Conservation (phyloP, 2,113 vertebrate genomes). For the Dryoscopus gambensis region DNA sequence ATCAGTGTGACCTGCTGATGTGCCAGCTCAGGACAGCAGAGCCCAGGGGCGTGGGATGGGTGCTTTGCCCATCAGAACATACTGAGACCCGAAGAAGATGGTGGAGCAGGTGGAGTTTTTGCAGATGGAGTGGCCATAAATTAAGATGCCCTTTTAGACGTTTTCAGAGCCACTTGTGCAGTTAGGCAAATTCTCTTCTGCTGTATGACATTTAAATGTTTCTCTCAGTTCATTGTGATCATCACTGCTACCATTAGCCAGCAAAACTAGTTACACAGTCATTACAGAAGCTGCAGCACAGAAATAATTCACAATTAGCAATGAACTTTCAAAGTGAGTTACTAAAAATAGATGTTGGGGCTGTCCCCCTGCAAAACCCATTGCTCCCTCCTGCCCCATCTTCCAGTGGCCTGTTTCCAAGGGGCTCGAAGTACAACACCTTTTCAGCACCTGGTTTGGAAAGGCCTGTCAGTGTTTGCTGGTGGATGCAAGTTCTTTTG, state of each 20-base stretch:
- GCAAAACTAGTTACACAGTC: neutral
- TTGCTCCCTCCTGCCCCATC: neutral
- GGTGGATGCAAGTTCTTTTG: neutral
- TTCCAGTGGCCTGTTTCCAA: neutral
- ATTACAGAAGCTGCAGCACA: neutral
- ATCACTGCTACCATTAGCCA: neutral
- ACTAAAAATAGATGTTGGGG: neutral
- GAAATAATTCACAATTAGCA: neutral
- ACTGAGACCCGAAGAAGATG: neutral
- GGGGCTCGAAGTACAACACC: neutral
- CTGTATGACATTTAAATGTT: neutral
- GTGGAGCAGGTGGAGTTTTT: neutral
- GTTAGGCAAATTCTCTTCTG: neutral
- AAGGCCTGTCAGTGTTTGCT: neutral
- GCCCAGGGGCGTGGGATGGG: fast-evolving
- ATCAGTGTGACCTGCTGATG: neutral
- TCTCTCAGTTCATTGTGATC: neutral
- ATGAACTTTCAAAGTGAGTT: neutral
- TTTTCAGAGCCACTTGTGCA: neutral
- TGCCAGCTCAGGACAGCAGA: neutral
- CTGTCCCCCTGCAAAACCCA: neutral
- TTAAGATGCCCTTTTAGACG: neutral
- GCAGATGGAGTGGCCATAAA: neutral
- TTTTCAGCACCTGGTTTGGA: neutral
- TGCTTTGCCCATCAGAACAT: too few relatives aligned